A percentile compares a stretch with the other conserved stretches of the same genome.
phyloP scores from a whole-genome alignment of 2,113 vertebrate species.

The Gasterosteus aculeatus region DNA sequence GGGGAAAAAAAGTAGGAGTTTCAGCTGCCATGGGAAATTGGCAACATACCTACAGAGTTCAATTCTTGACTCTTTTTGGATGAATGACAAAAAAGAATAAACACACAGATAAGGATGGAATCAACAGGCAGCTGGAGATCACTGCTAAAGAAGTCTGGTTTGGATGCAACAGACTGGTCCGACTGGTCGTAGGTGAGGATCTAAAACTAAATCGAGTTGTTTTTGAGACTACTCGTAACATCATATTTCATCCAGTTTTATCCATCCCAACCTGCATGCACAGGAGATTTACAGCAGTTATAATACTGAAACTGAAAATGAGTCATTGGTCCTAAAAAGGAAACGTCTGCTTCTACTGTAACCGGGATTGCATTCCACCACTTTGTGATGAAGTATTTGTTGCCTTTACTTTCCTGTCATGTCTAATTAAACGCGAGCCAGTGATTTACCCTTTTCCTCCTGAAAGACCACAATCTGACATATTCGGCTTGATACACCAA shows the following conservation, averaged over 20 bases:
- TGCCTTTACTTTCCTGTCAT: not conserved
- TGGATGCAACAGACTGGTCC: too few relatives aligned
- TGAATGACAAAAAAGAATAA: not conserved
- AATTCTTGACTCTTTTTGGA: not conserved
- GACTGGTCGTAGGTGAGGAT: too few relatives aligned
- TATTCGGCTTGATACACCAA: not conserved
- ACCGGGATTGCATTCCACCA: not conserved
- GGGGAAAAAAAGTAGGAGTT: conserved; percentile 6
- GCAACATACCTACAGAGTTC: not conserved
- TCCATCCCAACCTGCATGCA: too few relatives aligned
- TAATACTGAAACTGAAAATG: not conserved
- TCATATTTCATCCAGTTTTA: too few relatives aligned
- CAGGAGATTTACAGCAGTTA: not conserved
- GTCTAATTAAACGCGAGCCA: not conserved
- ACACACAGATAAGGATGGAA: not conserved
- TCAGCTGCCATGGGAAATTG: not conserved
- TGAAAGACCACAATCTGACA: not conserved
- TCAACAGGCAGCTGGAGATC: not conserved
- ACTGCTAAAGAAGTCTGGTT: not conserved
- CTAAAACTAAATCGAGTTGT: too few relatives aligned
- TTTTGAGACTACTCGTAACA: too few relatives aligned
- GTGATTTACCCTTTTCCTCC: not conserved
- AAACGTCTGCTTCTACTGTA: not conserved
- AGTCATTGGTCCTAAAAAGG: not conserved
- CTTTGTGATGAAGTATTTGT: not conserved